phyloP scores from a whole-genome alignment of 2,113 vertebrate genomes.

The Meriones unguiculatus region DNA sequence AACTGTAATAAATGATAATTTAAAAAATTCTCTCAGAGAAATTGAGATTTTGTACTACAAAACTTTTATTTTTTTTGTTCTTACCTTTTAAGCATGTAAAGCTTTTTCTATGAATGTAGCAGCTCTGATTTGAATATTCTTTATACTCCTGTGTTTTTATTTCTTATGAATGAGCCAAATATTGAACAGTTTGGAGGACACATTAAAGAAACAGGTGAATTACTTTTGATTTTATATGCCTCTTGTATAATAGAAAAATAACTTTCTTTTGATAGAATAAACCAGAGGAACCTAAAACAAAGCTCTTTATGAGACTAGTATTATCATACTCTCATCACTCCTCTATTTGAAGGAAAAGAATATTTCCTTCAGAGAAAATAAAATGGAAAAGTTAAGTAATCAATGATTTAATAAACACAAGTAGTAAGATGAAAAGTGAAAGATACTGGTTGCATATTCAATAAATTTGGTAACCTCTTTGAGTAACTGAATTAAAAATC shows the following conservation, averaged over 20 bases:
- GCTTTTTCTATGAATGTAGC: not conserved
- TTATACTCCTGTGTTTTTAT: not conserved
- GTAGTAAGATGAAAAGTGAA: constrained; percentile 31
- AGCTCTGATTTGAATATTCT: not conserved
- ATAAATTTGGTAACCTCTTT: not conserved
- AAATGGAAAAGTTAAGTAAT: not conserved
- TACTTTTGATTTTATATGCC: not conserved
- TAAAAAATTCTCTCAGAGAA: not conserved
- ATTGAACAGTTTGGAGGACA: not conserved
- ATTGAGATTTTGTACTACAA: not conserved
- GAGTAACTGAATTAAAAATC: not conserved
- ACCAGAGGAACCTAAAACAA: not conserved
- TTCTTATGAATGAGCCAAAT: not conserved
- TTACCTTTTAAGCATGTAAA: not conserved
- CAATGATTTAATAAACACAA: not conserved
- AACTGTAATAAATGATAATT: too few relatives aligned
- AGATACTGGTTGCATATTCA: not conserved
- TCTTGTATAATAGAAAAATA: not conserved
- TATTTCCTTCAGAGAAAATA: not conserved
- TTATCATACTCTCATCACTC: not conserved
- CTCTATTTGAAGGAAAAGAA: not conserved
- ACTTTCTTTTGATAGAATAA: constrained; percentile 6
- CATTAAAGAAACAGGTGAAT: not conserved
- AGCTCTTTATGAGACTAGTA: not conserved
- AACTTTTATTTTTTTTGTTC: not conserved